These are phyloP conservation scores for Corella eumyota DNA, from an alignment of 23 tunicate genomes.

Conservation along the genomic window DNA sequence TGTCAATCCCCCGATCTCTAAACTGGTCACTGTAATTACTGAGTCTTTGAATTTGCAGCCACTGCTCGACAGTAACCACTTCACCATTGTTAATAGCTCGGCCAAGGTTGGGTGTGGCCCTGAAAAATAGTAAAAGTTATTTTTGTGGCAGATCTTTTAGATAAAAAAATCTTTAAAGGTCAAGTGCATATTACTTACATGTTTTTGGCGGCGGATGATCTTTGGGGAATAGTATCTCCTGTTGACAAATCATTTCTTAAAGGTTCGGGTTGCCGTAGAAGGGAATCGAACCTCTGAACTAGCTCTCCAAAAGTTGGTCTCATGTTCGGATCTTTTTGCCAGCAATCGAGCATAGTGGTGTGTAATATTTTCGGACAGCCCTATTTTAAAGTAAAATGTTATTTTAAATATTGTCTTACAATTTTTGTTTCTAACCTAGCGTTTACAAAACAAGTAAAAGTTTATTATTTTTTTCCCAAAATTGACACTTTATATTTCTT, in stretches of 20 bases:
- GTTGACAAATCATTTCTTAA: neutral
- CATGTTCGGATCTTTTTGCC: conserved; percentile 47
- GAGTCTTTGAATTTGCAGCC: conserved; percentile 46
- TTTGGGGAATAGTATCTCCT: conserved; percentile 3
- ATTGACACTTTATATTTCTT: conserved; percentile 18
- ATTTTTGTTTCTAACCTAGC: too few relatives aligned
- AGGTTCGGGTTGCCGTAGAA: conserved; percentile 23
- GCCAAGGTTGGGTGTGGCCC: conserved; percentile 37
- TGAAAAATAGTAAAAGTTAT: conserved; percentile 1
- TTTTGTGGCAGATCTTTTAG: neutral
- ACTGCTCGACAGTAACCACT: conserved; percentile 27
- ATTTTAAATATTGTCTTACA: too few relatives aligned
- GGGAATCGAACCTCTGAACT: conserved; percentile 24
- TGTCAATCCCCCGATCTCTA: conserved; percentile 37
- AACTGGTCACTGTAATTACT: conserved; percentile 44
- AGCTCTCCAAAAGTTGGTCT: conserved; percentile 60
- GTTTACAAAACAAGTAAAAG: too few relatives aligned
- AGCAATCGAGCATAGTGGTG: conserved; percentile 71
- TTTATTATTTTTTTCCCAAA: too few relatives aligned
- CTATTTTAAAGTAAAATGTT: too few relatives aligned
- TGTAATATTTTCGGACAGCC: conserved; percentile 76
- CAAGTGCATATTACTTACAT: neutral
- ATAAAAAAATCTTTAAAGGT: neutral
- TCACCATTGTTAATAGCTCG: conserved; percentile 41
- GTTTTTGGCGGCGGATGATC: neutral